A percentile compares a stretch with the other conserved stretches of the same genome.
Evolutionary conservation across 2,888 invertebrate species (phyloP).

Genomic region (Lycaena phlaeas): DNA sequence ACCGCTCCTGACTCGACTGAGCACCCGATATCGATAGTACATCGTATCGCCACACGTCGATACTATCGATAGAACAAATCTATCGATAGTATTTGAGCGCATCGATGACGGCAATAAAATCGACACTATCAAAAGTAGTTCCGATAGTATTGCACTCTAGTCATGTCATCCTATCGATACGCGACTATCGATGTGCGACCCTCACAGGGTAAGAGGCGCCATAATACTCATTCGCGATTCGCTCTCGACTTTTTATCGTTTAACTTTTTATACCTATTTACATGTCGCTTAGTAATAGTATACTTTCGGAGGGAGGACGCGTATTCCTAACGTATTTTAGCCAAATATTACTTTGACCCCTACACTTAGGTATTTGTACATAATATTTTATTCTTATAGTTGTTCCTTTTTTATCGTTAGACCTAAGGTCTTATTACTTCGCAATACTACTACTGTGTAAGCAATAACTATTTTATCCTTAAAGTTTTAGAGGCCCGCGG

Average conservation of each 20-base stretch:
- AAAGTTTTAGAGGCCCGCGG: constrained; percentile 18
- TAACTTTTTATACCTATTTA: constrained; percentile 34
- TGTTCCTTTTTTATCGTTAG: constrained; percentile 56
- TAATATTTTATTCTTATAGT: constrained; percentile 65
- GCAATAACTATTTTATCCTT: constrained; percentile 55
- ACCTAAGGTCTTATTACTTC: constrained; percentile 63
- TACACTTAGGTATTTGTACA: constrained; percentile 61
- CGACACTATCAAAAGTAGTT: no score
- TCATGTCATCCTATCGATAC: no score
- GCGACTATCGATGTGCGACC: no score
- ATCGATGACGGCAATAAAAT: no score
- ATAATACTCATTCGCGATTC: constrained; percentile 59
- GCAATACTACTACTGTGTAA: constrained; percentile 63
- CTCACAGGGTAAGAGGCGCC: no score
- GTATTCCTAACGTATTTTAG: constrained; percentile 66
- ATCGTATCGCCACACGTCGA: no score
- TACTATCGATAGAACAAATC: no score
- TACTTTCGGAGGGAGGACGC: constrained; percentile 36
- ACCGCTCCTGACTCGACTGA: constrained; percentile 54
- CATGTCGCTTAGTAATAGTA: constrained; percentile 38
- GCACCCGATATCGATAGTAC: not conserved
- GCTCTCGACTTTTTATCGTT: constrained; percentile 45
- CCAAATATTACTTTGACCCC: constrained; percentile 66
- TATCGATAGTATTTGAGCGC: no score
- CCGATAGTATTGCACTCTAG: no score